Evolutionary conservation across 2,888 invertebrate species (phyloP), one percentile per base, ranked within the genome.

Genomic region (Oligia strigilis): DNA sequence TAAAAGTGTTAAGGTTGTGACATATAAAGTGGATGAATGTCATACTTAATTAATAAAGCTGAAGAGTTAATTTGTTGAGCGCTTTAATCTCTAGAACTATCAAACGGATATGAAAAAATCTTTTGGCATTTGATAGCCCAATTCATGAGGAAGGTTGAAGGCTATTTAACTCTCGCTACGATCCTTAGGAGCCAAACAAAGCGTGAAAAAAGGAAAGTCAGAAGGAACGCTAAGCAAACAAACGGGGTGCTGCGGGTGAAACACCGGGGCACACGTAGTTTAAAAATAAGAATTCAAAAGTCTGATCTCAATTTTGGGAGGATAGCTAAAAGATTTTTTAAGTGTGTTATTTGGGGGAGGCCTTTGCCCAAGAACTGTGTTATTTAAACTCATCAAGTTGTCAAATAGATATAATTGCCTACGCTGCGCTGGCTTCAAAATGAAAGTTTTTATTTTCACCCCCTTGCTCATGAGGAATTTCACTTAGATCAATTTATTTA

Each of bases 371-470:
- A 29, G 1, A 29, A 29, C 29, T 29, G 29, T 29, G 29, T 1
- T 82, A 73, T 80, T 65, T 84, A 82, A 82, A 65, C 58, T 79
- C 64, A 14, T 72, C 46, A 77, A 66, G 60, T 9, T 52, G 2
- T 62, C 67, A 84, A 62, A 67, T 36, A 72, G 9, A 69, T 29
- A 29, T 29, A 29, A n/a, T n/a, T n/a, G n/a, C n/a, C n/a, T n/a
- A n/a, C n/a, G n/a, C n/a, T n/a, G n/a, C n/a, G n/a, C n/a, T n/a
- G 29, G 29, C 29, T 29, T 29, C 29, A 29, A 77, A 84, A 82
- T 62, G 79, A 81, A 84, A 81, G 84, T 78, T 60, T 29, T 43
- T 65, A 29, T 70, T 43, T 58, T 64, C 77, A 83, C 83, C 36
- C 52, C 43, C 60, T 66, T 77, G 77, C 67, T 46, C 17, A 40